Conservation (phyloP, 2,113 vertebrate genomes). For the Odocoileus hemionus region DNA sequence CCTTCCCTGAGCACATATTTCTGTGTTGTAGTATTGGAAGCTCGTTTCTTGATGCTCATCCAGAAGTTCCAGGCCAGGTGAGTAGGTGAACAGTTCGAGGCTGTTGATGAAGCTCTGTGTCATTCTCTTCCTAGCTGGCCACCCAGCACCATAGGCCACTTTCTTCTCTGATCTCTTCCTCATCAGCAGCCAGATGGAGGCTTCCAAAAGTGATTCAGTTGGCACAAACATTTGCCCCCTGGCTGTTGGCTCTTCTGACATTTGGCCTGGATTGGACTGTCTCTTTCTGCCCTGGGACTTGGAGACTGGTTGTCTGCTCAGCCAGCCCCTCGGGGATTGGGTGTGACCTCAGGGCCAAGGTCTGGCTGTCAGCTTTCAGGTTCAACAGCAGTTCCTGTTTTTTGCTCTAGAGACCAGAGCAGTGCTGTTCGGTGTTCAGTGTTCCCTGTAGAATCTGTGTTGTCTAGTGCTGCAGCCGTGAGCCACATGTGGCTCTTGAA, state of each 20-base stretch:
- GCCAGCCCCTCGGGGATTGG: neutral
- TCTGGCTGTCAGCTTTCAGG: neutral
- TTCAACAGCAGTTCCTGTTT: neutral
- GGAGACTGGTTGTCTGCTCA: neutral
- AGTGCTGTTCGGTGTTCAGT: neutral
- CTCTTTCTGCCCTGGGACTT: neutral
- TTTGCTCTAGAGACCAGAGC: neutral
- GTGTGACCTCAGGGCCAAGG: neutral
- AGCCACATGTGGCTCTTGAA: neutral
- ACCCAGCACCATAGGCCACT: neutral
- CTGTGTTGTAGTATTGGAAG: neutral
- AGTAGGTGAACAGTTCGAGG: neutral
- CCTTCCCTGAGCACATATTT: neutral
- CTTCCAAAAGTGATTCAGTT: neutral
- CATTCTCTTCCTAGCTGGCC: neutral
- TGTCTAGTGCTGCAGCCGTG: accelerated
- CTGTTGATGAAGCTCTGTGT: neutral
- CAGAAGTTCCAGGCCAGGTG: neutral
- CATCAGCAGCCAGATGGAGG: neutral
- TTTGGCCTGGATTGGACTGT: neutral
- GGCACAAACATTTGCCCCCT: neutral
- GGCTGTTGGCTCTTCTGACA: neutral
- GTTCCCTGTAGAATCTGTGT: neutral
- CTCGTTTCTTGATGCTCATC: neutral
- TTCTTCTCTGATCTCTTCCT: neutral